phyloP scores from a whole-genome alignment of 1,140 invertebrate genomes.

The Bursaphelenchus mucronatus region DNA sequence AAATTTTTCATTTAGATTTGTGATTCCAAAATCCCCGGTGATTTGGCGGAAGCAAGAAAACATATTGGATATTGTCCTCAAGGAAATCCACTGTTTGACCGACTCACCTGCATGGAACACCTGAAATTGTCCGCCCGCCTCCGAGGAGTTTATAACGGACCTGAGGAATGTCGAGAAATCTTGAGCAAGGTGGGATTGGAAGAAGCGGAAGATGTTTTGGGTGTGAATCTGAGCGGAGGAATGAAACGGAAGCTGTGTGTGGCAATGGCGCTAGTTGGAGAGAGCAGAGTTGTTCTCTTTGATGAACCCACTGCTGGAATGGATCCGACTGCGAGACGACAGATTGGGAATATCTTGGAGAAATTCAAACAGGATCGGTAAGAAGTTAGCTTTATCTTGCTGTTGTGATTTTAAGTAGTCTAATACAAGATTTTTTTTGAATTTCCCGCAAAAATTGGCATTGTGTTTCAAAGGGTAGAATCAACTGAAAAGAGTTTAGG shows the following conservation, averaged over 20 bases:
- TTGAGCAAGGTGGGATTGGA: too few species aligned
- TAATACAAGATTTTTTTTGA: too few species aligned
- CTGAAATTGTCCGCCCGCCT: too few species aligned
- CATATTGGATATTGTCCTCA: constrained; percentile 85
- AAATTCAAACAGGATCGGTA: constrained; percentile 63
- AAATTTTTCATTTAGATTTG: constrained; percentile 14
- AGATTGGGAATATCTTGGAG: constrained; percentile 65
- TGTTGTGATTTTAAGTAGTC: too few species aligned
- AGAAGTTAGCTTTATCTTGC: background rate
- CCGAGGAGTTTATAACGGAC: too few species aligned
- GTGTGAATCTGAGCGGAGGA: constrained; percentile 62
- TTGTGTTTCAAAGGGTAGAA: too few species aligned
- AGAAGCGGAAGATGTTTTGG: constrained; percentile 18
- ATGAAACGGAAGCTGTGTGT: constrained; percentile 64
- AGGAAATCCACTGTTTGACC: constrained; percentile 83
- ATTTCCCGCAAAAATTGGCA: too few species aligned
- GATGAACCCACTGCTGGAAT: constrained; percentile 67
- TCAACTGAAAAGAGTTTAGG: background rate
- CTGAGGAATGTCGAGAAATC: background rate
- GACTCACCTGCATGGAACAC: constrained; percentile 81
- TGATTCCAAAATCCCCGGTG: background rate
- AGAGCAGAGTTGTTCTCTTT: constrained; percentile 63
- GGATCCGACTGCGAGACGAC: constrained; percentile 64
- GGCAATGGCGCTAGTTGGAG: constrained; percentile 64
- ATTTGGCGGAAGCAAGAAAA: constrained; percentile 23